Percentiles rank a stretch among this genome's conserved stretches.
phyloP scores from a whole-genome alignment of 1,140 invertebrate genomes.

The Meloidogyne chitwoodi region DNA sequence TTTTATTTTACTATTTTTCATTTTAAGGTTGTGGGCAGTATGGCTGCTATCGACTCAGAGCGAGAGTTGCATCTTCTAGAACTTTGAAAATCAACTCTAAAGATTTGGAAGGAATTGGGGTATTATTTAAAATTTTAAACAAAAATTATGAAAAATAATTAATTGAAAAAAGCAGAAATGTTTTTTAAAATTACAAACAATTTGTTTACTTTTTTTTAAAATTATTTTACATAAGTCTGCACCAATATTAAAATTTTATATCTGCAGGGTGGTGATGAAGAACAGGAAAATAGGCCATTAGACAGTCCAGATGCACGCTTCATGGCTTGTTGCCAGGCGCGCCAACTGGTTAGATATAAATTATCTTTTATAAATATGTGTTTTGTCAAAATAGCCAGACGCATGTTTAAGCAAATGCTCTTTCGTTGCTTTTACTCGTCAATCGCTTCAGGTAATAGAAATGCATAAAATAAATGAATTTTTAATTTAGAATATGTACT shows the following conservation, averaged over 20 bases:
- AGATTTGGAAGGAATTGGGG: conserved; percentile 10
- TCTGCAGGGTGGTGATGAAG: conserved; percentile 11
- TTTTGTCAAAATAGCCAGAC: conserved; percentile 35
- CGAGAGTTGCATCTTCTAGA: conserved; percentile 45
- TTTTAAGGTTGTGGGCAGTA: conserved; percentile 40
- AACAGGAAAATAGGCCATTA: conserved; percentile 4
- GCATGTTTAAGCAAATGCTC: conserved; percentile 52
- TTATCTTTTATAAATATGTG: conserved; percentile 19
- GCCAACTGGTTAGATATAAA: conserved; percentile 14
- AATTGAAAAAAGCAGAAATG: too few species aligned
- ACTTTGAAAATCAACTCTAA: conserved; percentile 38
- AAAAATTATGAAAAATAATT: neutral
- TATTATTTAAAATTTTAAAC: neutral
- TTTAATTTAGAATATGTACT: conserved; percentile 56
- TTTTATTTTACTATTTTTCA: neutral
- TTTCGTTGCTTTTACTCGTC: conserved; percentile 50
- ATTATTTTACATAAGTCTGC: neutral
- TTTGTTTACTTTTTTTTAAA: neutral
- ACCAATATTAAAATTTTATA: neutral
- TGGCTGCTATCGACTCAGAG: conserved; percentile 40
- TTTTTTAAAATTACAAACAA: too few species aligned
- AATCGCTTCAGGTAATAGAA: conserved; percentile 39
- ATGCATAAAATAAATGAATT: neutral
- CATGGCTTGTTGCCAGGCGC: conserved; percentile 55
- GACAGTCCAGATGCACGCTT: conserved; percentile 54